A percentile compares a stretch with the other conserved stretches of the same genome.
Conservation (phyloP, 2,888 invertebrate genomes). For the Acanthopleura granulata region DNA sequence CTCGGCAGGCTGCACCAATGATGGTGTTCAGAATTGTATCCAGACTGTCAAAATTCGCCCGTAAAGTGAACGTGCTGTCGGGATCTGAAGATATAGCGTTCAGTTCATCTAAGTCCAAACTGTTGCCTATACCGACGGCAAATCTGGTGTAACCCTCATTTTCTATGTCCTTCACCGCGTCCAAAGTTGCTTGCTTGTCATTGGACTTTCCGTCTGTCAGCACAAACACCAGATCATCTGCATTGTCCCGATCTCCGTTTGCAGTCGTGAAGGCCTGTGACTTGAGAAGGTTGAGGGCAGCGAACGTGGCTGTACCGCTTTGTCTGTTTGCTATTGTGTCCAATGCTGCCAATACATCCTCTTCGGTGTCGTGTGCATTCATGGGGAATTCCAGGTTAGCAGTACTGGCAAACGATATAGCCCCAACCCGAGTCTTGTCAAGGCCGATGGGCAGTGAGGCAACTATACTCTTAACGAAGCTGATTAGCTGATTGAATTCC, state of each 20-base stretch:
- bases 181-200: not conserved
- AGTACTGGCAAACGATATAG: too few relatives aligned
- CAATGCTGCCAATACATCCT: not conserved
- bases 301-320: not conserved
- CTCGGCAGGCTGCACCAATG: too few relatives aligned
- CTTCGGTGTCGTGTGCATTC: not conserved
- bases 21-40: too few relatives aligned
- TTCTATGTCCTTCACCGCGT: not conserved
- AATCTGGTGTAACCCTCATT: not conserved
- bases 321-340: not conserved
- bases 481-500: too few relatives aligned
- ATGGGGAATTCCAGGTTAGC: too few relatives aligned
- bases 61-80: not conserved
- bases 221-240: not conserved
- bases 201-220: constrained; percentile 6
- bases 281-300: not conserved
- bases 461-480: too few relatives aligned
- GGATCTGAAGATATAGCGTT: constrained; percentile 1
- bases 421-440: too few relatives aligned
- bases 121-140: not conserved
- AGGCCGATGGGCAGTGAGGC: too few relatives aligned
- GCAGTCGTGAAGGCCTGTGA: not conserved
- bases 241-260: not conserved
- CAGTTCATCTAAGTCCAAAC: not conserved
- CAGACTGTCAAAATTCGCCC: too few relatives aligned